Evolutionary conservation across 2,888 invertebrate genomes (phyloP), one percentile per base, ranked within the genome.

Genomic region (Poecilobothrus nobilitatus): DNA sequence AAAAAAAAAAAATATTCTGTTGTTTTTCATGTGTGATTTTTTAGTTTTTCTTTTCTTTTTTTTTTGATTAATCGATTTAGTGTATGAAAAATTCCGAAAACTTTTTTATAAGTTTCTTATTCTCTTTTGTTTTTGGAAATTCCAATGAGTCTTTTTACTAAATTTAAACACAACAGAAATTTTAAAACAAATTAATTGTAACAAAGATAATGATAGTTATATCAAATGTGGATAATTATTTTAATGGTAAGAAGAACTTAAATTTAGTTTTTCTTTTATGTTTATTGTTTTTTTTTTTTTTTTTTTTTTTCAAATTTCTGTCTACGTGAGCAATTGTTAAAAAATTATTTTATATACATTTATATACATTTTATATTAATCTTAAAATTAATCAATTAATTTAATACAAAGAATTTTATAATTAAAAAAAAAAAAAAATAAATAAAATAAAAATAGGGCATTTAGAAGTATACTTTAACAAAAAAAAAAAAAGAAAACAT

Each of bases 161-260:
- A 53, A 53, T 12, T 53, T 53, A 53, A 53, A 18, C 15, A 41
- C 9, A 12, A n/a, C 2, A 53, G 53, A 18, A 53, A 53, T n/a
- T n/a, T 15, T 53, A 53, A 53, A 53, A 53, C n/a, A 53, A 53
- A 18, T 53, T 53, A 53, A 53, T 53, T 53, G 53, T 53, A 53
- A 18, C 53, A n/a, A 63, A 63, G 12, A 74, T 78, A 72, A 81
- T 81, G 81, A 81, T 81, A 77, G 79, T 82, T 73, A 80, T 79
- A 75, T 81, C 81, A 75, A 81, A 81, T 74, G 79, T 81, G 75
- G 81, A 81, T 76, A 80, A 76, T 75, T 80, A 80, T 73, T 77
- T 80, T 73, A 78, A 81, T 77, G 81, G 81, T 81, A 76, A 74
- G 81, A 77, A 67, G 27, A 5, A 27, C 27, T 27, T 27, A 5